Evolutionary conservation across 2,113 vertebrate genomes (phyloP), one percentile per base, ranked within the genome.

Genomic region (Oncorhynchus kisutch): DNA sequence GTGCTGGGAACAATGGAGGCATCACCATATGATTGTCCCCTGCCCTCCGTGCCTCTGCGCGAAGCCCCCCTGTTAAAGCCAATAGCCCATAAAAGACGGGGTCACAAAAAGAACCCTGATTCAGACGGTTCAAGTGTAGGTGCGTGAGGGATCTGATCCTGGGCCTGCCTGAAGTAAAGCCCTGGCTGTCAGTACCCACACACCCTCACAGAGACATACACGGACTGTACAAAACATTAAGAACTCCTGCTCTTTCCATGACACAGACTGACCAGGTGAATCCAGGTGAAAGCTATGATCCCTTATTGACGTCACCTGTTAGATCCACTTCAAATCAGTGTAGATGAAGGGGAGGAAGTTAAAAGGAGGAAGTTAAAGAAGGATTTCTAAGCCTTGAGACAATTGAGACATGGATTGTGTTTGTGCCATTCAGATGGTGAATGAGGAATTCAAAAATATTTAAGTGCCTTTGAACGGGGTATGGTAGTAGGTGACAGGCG

Each of bases 41-140:
- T 54, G 4, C 14, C 51, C 16, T 5, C 16, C 4, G 14, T 0
- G 14, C 1, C 51, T 54, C 14, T 22, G 64, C 72, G 67, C 34
- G 78, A 79, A 84, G 62, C 59, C 72, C 13, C 39, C 20, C 76
- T 72, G 78, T 76, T 79, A 82, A 87, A 82, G 77, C 79, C 29
- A 82, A 87, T 72, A 80, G 69, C 62, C 14, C 31, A 3, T 70
- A 71, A 57, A 76, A 69, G 67, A 82, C 73, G 70, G 60, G 13
- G 9, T 3, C 29, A 39, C 27, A 81, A 77, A 73, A 74, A 79
- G 67, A 77, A 62, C 67, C 57, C 64, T 39, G 67, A 79, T 81
- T 87, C 73, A 66, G 2, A 51, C 57, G 70, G 80, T 79, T 82
- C 75, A 80, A 80, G 67, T 62, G 0, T 11, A 54, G 80, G 73